Evolutionary conservation across 2,113 vertebrate genomes (phyloP), one percentile per base, ranked within the genome.

Genomic region (Vidua chalybeata): DNA sequence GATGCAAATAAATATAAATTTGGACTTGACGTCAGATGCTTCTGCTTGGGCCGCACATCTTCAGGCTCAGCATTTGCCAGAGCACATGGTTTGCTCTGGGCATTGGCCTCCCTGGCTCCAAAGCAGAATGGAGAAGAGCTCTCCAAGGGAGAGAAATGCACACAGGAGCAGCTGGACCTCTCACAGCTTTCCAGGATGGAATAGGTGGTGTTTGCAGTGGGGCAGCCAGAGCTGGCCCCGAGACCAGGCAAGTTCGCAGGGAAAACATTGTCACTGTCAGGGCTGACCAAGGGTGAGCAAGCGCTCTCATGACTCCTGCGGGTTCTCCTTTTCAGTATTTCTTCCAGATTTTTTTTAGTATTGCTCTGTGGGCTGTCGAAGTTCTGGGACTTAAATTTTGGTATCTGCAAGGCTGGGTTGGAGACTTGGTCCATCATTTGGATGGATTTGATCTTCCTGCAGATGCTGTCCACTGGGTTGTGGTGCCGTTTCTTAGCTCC

Each of bases 381-480:
- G 92, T 96, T 98, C 75, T 58, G 96, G 28, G 98, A 98, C 18
- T 97, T 98, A 46, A 98, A 98, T 69, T 98, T 99, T 7, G 98
- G 98, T 41, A 99, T 99, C 94, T 98, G 98, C 89, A 97, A 97
- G 5, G 97, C 94, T 0, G 98, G 98, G 76, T 99, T 98, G 17
- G 98, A 96, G 61, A 98, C 93, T 2, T 97, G 96, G 59, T 99
- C 98, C 59, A 98, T 97, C 97, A 98, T 98, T 84, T 98, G 98
- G 55, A 99, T 99, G 51, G 98, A 98, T 96, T 97, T 98, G 68
- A 99, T 97, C 91, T 99, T 99, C 79, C 98, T 98, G 94, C 99
- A 98, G 83, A 99, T 99, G 96, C 99, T 99, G 95, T 99, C 98
- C 89, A 99, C 98, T 0, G 99, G 99, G 89, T 99, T 99, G 94